These are phyloP conservation scores for Poicephalus meyeri DNA, from an alignment of 2,113 vertebrate species.

Conservation along the genomic window DNA sequence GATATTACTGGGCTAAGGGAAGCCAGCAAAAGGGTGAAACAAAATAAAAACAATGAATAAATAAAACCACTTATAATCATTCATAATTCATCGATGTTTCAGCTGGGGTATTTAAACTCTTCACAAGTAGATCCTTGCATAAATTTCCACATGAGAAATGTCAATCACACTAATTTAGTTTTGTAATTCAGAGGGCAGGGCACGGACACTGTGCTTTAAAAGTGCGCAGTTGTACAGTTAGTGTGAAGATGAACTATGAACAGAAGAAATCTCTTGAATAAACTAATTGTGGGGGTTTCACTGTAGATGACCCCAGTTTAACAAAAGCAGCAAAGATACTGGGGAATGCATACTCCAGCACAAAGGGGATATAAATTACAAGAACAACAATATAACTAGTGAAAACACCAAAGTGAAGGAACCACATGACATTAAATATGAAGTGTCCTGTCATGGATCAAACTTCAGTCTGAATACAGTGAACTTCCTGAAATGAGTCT, in stretches of 20 bases:
- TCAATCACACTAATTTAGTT: neutral
- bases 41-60: neutral
- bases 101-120: conserved; percentile 2
- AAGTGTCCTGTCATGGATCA: conserved; percentile 3
- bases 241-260: neutral
- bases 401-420: neutral
- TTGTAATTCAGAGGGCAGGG: conserved; percentile 3
- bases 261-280: neutral
- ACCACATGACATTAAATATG: neutral
- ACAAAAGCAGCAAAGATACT: neutral
- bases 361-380: neutral
- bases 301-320: neutral
- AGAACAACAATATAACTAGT: neutral
- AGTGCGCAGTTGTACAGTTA: neutral
- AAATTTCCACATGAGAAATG: conserved; percentile 32
- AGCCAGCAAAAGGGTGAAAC: neutral
- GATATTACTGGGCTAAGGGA: neutral
- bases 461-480: conserved; percentile 6
- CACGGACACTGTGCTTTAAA: neutral
- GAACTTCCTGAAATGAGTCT: conserved; percentile 22
- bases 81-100: conserved; percentile 37
- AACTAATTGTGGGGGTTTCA: neutral
- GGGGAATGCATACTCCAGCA: neutral
- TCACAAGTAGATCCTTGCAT: neutral
- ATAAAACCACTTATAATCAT: neutral